Evolutionary conservation across 2,113 vertebrate species (phyloP).

Genomic region (Nerophis lumbriciformis): DNA sequence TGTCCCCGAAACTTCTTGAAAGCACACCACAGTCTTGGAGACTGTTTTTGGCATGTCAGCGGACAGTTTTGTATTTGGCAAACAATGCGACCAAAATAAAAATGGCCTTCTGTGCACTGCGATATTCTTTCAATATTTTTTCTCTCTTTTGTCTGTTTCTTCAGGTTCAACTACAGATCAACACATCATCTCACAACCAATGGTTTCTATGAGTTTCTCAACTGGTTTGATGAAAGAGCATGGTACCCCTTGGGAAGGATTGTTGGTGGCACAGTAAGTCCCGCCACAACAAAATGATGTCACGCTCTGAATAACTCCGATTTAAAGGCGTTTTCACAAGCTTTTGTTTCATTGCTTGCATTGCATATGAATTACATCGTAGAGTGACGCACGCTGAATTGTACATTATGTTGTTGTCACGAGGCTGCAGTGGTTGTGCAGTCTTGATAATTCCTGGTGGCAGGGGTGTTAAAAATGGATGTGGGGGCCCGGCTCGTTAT

Average conservation of each 20-base stretch:
- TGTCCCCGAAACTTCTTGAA: conserved; percentile 31
- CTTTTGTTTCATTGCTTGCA: neutral
- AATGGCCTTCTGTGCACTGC: conserved; percentile 5
- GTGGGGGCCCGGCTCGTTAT: neutral
- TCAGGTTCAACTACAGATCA: conserved; percentile 99
- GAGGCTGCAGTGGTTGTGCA: no score
- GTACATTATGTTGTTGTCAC: neutral
- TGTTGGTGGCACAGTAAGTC: conserved; percentile 96
- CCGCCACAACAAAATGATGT: neutral
- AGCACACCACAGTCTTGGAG: neutral
- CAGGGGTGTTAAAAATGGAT: neutral
- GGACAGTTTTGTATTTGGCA: conserved; percentile 3
- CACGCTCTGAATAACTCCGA: neutral
- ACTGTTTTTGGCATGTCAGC: conserved; percentile 8
- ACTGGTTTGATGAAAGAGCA: conserved; percentile 99
- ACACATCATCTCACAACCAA: conserved; percentile 98
- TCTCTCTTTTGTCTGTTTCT: neutral
- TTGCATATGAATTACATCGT: neutral
- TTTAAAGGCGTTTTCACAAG: neutral
- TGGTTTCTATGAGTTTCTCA: conserved; percentile 99
- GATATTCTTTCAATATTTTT: conserved; percentile 8
- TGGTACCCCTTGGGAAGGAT: conserved; percentile 99
- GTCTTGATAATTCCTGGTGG: no score
- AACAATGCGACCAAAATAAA: conserved; percentile 14
- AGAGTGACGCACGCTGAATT: neutral